These are phyloP conservation scores for Prionace glauca DNA, from an alignment of 2,797 vertebrate genomes.

Conservation along the genomic window DNA sequence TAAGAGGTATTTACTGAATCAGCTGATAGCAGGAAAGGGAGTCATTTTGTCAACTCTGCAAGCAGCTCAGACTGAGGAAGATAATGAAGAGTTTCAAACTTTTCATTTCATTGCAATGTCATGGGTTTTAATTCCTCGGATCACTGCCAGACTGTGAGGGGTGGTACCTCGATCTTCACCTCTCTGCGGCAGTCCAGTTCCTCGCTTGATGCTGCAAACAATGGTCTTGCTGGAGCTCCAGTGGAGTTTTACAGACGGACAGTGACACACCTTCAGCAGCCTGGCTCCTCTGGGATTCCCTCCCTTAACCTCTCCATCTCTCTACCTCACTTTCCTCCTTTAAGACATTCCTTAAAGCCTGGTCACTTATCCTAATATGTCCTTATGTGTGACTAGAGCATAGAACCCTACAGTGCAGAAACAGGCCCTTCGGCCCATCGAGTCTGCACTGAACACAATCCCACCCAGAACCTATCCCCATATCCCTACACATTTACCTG, in stretches of 20 bases:
- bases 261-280: background rate
- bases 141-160: background rate
- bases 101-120: background rate
- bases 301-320: background rate
- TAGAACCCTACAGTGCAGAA: no score
- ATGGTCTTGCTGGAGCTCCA: background rate
- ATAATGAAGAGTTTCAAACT: background rate
- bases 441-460: no score
- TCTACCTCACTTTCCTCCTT: background rate
- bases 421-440: no score
- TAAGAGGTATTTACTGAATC: background rate
- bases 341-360: background rate
- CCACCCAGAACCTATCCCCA: no score
- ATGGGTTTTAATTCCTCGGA: background rate
- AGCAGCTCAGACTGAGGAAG: background rate
- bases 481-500: no score
- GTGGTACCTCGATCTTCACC: background rate
- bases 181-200: background rate
- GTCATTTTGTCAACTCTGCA: background rate
- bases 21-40: background rate
- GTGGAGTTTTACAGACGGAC: background rate
- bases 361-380: background rate
- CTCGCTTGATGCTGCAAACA: background rate
- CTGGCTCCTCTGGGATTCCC: background rate
- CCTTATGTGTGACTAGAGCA: background rate